Evolutionary conservation across 2,888 invertebrate species (phyloP).

Genomic region (Heliconius hortense): DNA sequence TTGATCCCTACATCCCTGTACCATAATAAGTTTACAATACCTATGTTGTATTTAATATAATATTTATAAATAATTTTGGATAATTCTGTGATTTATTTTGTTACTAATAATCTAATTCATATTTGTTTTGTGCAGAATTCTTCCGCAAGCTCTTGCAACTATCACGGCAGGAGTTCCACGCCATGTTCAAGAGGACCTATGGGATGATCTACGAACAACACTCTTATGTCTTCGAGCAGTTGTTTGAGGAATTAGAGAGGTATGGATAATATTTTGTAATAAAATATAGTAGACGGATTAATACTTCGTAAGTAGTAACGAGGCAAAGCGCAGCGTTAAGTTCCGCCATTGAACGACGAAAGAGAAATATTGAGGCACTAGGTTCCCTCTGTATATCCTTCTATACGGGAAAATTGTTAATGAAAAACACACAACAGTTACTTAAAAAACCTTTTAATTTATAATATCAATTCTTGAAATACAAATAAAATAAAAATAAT

Average conservation of each 20-base stretch:
- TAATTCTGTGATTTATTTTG: too few species aligned
- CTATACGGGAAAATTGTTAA: too few species aligned
- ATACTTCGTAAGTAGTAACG: too few species aligned
- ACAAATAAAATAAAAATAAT: not conserved
- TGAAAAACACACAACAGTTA: too few species aligned
- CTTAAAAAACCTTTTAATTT: too few species aligned
- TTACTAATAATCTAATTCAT: not conserved
- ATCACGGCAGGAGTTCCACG: constrained; percentile 93
- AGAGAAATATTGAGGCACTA: too few species aligned
- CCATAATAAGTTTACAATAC: not conserved
- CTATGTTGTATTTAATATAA: not conserved
- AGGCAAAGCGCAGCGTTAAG: too few species aligned
- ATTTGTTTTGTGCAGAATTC: constrained; percentile 85
- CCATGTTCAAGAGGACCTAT: constrained; percentile 97
- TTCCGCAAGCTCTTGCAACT: constrained; percentile 92
- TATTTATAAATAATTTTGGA: too few species aligned
- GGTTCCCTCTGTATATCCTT: too few species aligned
- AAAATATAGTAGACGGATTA: not conserved
- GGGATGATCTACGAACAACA: constrained; percentile 97
- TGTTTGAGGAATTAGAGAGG: constrained; percentile 93
- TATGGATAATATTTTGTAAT: constrained; percentile 43
- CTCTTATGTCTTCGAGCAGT: constrained; percentile 94
- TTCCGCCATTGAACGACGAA: too few species aligned
- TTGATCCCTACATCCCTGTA: not conserved
- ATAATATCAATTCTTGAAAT: too few species aligned